Evolutionary conservation across 2,888 invertebrate genomes (phyloP).

Genomic region (Andrena praecox): DNA sequence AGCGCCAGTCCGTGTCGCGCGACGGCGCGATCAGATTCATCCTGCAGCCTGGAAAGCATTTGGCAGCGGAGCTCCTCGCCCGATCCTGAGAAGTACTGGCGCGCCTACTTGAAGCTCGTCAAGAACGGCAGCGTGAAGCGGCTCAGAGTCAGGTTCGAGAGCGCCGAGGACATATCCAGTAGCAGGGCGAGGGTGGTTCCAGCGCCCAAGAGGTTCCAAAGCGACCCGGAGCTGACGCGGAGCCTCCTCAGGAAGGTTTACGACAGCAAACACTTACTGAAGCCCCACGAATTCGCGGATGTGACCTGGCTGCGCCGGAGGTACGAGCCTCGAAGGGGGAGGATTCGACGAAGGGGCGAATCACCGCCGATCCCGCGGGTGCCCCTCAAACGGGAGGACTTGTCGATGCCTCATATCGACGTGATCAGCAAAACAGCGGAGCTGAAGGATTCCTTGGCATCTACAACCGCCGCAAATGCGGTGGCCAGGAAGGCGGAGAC

Average conservation of each 20-base stretch:
- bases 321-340: constrained; percentile 87
- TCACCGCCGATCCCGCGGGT: constrained; percentile 88
- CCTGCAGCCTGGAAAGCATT: constrained; percentile 89
- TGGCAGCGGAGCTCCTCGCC: constrained; percentile 91
- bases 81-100: constrained; percentile 90
- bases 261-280: constrained; percentile 82
- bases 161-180: constrained; percentile 86
- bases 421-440: constrained; percentile 95
- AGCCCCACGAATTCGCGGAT: constrained; percentile 86
- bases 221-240: constrained; percentile 91
- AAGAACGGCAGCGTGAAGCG: constrained; percentile 92
- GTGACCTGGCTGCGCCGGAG: constrained; percentile 88
- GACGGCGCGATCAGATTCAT: constrained; percentile 81
- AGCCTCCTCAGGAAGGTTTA: constrained; percentile 86
- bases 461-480: constrained; percentile 62
- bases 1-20: constrained; percentile 84
- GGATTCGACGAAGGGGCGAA: constrained; percentile 83
- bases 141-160: constrained; percentile 92
- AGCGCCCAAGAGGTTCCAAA: constrained; percentile 88
- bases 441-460: constrained; percentile 81
- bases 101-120: constrained; percentile 89
- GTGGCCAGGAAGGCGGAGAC: constrained; percentile 81
- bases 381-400: constrained; percentile 89
- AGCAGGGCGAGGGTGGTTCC: constrained; percentile 75
- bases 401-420: constrained; percentile 95